These are phyloP conservation scores for Enteromius fasciolatus DNA, from an alignment of 2,797 vertebrate genomes.

Conservation along the genomic window DNA sequence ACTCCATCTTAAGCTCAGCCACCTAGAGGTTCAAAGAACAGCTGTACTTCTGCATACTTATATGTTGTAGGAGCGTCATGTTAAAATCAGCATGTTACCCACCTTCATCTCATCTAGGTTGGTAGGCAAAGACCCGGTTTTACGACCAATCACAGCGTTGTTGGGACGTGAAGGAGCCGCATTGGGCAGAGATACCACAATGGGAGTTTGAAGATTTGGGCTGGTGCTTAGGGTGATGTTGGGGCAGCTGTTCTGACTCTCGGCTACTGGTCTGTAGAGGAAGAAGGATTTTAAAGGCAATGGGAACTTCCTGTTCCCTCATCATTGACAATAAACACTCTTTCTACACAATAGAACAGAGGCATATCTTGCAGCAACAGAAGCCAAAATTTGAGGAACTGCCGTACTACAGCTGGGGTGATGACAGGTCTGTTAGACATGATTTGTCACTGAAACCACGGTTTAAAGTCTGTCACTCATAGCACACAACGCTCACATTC, in stretches of 20 bases:
- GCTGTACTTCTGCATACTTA: not conserved
- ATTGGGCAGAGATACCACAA: constrained; percentile 57
- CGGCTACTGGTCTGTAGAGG: constrained; percentile 78
- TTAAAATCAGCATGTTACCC: constrained; percentile 19
- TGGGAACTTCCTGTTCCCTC: constrained; percentile 53
- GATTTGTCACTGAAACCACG: constrained; percentile 34
- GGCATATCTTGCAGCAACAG: constrained; percentile 59
- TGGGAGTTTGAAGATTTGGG: constrained; percentile 63
- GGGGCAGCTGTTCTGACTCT: constrained; percentile 82
- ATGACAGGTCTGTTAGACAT: constrained; percentile 28
- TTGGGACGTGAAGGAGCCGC: constrained; percentile 69
- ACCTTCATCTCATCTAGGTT: constrained; percentile 97
- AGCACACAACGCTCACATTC: constrained; percentile 31
- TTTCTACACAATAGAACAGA: constrained; percentile 59
- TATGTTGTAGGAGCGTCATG: not conserved
- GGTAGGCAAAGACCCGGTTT: constrained; percentile 82
- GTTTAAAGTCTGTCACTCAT: constrained; percentile 35
- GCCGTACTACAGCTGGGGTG: constrained; percentile 35
- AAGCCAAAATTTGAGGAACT: constrained; percentile 59
- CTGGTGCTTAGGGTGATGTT: constrained; percentile 71
- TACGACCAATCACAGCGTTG: constrained; percentile 69
- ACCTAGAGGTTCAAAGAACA: constrained; percentile 76
- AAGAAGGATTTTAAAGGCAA: constrained; percentile 39
- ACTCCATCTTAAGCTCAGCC: constrained; percentile 92
- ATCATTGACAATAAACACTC: constrained; percentile 67